Percentiles rank a stretch among this genome's conserved stretches.
These are phyloP conservation scores for Naso thynnoides DNA, from an alignment of 2,797 vertebrate genomes.

Conservation along the genomic window DNA sequence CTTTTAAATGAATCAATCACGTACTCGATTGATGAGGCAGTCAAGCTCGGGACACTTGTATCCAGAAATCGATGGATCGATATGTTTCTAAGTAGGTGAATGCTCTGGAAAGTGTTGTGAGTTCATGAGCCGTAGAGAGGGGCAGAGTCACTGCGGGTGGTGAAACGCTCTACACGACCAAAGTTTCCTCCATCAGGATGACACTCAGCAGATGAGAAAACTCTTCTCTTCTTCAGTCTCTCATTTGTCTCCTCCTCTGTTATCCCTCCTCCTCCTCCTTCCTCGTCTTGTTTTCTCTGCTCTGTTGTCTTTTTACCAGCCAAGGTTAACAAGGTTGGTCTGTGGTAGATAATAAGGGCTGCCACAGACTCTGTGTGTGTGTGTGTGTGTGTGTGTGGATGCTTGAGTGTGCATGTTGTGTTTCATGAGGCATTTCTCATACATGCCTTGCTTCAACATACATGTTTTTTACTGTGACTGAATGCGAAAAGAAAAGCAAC, in stretches of 20 bases:
- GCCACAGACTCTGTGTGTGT: background rate
- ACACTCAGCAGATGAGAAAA: constrained; percentile 44
- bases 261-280: background rate
- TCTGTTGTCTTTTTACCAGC: constrained; percentile 29
- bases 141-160: background rate
- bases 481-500: background rate
- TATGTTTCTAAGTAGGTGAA: background rate
- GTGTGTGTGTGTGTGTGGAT: background rate
- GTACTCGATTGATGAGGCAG: background rate
- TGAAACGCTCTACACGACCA: constrained; percentile 4
- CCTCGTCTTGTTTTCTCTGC: constrained; percentile 26
- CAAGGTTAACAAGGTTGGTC: constrained; percentile 21
- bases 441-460: no score
- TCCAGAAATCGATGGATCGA: background rate
- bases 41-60: background rate
- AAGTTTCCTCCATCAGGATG: constrained; percentile 32
- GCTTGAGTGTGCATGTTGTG: background rate
- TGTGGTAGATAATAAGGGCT: constrained; percentile 27
- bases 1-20: background rate
- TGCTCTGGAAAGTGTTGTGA: background rate
- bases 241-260: constrained; percentile 12
- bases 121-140: constrained; percentile 24
- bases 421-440: background rate
- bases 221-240: constrained; percentile 10
- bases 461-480: constrained; percentile 17